Base-by-base conservation (phyloP, 2,113 vertebrate species). In the Ancistrus triradiatus region DNA sequence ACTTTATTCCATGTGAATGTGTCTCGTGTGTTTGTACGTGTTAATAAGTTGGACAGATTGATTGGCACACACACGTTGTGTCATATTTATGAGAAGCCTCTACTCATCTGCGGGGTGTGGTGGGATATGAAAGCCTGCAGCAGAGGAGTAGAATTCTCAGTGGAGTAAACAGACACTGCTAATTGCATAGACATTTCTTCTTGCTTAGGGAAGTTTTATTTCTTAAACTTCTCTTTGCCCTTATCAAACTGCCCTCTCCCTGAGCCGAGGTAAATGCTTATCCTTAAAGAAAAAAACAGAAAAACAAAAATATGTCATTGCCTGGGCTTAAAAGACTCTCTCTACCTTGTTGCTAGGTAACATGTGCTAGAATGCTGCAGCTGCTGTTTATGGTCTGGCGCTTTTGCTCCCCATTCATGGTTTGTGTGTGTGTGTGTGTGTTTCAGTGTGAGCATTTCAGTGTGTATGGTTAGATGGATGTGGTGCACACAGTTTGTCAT, bases 331-430 rank as follows among this genome's bases (percentile, higher is more conserved):
- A 82, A 78, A 76, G 81, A 83, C 78, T 83, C 76, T 68, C 62
- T 19, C 63, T 65, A 69, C 61, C 78, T 75, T 87, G 87, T 89
- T 89, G 87, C 87, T 89, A 89, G 87, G 87, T 85, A 82, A 89
- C 87, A 69, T 71, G 77, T 52, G 74, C 70, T 78, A 78, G 82
- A 86, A 85, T 82, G 82, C 82, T 77, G 78, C 67, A 48, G 73
- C 86, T 88, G 59, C 63, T 78, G 82, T 85, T 86, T 77, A 84
- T 77, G 79, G 74, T 84, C 24, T 48, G 18, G 22, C 40, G 59
- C 64, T 49, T 62, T 60, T 49, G 53, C 74, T 63, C 70, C 68
- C 83, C 85, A 88, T 85, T 86, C 85, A 88, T 86, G 79, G 69
- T 80, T 73, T 72, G 60, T 74, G 78, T 72, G 75, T 44, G 55